Evolutionary conservation across 1,140 invertebrate genomes (phyloP), one percentile per base, ranked within the genome.

Genomic region (Trissolcus basalis): DNA sequence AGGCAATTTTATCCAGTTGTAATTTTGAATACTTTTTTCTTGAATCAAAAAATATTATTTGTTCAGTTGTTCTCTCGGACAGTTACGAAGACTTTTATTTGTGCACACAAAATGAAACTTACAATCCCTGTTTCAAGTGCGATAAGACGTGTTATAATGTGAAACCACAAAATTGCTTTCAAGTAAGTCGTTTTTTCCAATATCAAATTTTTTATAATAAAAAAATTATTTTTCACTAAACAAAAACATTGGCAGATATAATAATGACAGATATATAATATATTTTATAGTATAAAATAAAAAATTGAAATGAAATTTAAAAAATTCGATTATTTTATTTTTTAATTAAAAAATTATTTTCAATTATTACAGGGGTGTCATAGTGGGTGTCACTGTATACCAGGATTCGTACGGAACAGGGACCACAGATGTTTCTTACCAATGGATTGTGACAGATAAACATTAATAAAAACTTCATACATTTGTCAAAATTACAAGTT

Each of bases 101-200:
- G 35, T 65, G 61, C 48, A 65, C 61, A 6, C 61, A 65, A 55
- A 65, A 65, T 41, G 50, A 65, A 55, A 65, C 61, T 6, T 65
- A 65, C n/a, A 65, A 51, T 10, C 27, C 61, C 6, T 65, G 61
- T 51, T 55, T 47, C 12, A 33, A 32, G n/a, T 65, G 61, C n/a
- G 61, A 65, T 36, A 4, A 50, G 48, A 65, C 14, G 19, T 65
- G 61, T 33, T 11, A n/a, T 47, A 39, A 49, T 49, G n/a, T 44
- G 35, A 54, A n/a, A 13, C 61, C 16, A 4, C 11, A n/a, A 27
- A 0, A 16, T 4, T 65, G 61, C n/a, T 32, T 11, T 15, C 0
- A 39, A 13, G 61, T 65, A 55, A 54, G 51, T 45, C n/a, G n/a
- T 53, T 19, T 51, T 51, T 60, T n/a, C 14, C 19, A 27, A 6